Conservation (phyloP, 2,113 vertebrate species). For the Rhineura floridana region DNA sequence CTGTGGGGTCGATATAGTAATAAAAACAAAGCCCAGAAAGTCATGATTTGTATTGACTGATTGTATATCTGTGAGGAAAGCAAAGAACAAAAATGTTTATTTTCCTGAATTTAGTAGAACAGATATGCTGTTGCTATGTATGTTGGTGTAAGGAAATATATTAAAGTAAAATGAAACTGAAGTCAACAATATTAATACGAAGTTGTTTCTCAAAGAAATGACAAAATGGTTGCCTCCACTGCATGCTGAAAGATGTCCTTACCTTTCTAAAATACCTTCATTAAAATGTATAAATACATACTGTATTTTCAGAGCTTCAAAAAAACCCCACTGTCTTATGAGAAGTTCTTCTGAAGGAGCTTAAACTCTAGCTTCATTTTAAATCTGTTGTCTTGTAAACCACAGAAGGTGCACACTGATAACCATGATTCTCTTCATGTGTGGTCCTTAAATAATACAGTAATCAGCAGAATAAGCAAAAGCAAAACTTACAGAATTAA, state of each 20-base stretch:
- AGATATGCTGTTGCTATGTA: not conserved
- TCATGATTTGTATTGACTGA: conserved; percentile 58
- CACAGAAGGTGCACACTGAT: not conserved
- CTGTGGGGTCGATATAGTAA: conserved; percentile 60
- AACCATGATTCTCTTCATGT: not conserved
- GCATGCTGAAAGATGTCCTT: not conserved
- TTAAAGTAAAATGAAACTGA: conserved; percentile 34
- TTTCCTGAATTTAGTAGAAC: conserved; percentile 30
- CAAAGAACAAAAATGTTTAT: conserved; percentile 34
- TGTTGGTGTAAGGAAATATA: not conserved
- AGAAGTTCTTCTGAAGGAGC: not conserved
- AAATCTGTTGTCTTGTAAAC: not conserved
- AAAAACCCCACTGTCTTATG: not conserved
- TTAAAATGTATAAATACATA: not conserved
- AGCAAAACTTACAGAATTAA: not conserved
- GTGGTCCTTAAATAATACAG: not conserved
- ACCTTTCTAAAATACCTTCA: not conserved
- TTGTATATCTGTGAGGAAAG: conserved; percentile 50
- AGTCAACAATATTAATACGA: not conserved
- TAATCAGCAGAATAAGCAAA: not conserved
- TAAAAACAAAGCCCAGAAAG: conserved; percentile 55
- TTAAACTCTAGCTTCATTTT: not conserved
- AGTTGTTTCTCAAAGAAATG: not conserved
- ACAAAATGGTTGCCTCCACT: not conserved
- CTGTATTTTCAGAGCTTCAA: not conserved